phyloP scores from a whole-genome alignment of 1,140 invertebrate species.

The Galleria mellonella region DNA sequence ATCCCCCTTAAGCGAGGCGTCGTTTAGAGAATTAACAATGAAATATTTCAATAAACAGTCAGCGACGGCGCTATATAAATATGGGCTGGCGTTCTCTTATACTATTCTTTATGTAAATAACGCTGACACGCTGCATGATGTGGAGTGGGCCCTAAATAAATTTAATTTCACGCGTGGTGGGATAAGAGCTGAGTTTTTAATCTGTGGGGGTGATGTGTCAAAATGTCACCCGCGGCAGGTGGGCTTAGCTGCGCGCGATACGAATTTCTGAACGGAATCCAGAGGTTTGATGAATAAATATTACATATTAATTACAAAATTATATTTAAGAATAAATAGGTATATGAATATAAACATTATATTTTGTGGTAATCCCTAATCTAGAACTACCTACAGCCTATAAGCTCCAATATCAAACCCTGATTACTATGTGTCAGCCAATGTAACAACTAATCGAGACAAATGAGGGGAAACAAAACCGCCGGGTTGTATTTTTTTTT shows the following conservation, averaged over 20 bases:
- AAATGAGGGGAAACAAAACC: too few relatives aligned
- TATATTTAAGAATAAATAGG: too few relatives aligned
- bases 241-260: conserved; percentile 30
- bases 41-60: conserved; percentile 69
- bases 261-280: conserved; percentile 25
- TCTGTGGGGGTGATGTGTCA: conserved; percentile 34
- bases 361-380: too few relatives aligned
- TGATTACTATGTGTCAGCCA: too few relatives aligned
- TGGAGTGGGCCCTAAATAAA: conserved; percentile 63
- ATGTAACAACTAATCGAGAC: too few relatives aligned
- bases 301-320: conserved; percentile 7
- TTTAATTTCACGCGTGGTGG: conserved; percentile 59
- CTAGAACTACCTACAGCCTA: too few relatives aligned
- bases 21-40: conserved; percentile 64
- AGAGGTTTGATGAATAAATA: too few relatives aligned
- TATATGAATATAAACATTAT: too few relatives aligned
- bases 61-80: conserved; percentile 56
- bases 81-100: conserved; percentile 47
- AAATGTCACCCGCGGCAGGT: conserved; percentile 26
- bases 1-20: conserved; percentile 40
- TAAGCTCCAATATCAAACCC: too few relatives aligned
- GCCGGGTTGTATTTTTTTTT: too few relatives aligned
- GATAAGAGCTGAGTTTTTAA: conserved; percentile 39
- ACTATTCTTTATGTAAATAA: conserved; percentile 66
- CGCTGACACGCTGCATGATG: conserved; percentile 49